These are phyloP conservation scores for Etia nguti DNA, from an alignment of 2,113 vertebrate species.

Conservation along the genomic window DNA sequence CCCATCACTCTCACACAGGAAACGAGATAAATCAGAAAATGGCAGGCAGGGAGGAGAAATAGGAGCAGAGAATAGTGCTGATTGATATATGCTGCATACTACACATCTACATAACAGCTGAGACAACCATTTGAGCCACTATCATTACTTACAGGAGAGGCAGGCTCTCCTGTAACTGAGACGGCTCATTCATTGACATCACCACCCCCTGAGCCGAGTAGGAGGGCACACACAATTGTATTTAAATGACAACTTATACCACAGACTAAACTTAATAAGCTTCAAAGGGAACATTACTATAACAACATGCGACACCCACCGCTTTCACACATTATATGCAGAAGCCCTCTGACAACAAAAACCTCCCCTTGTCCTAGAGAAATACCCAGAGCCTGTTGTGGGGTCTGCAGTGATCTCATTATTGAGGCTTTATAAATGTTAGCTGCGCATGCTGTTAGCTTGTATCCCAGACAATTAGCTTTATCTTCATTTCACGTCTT, in stretches of 20 bases:
- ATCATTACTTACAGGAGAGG: not conserved
- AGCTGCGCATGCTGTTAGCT: not conserved
- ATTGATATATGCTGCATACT: constrained; percentile 1
- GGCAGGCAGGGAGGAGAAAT: not conserved
- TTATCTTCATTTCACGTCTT: not conserved
- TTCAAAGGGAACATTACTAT: constrained; percentile 28
- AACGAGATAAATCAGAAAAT: not conserved
- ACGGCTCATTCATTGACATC: not conserved
- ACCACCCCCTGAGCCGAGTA: not conserved
- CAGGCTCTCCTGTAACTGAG: not conserved
- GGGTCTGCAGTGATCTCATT: constrained; percentile 50
- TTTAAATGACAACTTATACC: constrained; percentile 34
- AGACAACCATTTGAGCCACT: not conserved
- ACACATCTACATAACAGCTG: not conserved
- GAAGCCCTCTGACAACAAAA: not conserved
- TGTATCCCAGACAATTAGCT: not conserved
- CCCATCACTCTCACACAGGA: not conserved
- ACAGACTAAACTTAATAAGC: constrained; percentile 36
- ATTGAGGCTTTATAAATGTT: not conserved
- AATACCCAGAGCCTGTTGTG: not conserved
- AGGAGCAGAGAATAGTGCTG: not conserved
- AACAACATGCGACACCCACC: not conserved
- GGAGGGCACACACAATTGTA: not conserved
- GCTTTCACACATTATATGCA: not conserved
- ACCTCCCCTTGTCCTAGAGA: not conserved